phyloP scores from a whole-genome alignment of 2,113 vertebrate genomes.

The Calypte anna region DNA sequence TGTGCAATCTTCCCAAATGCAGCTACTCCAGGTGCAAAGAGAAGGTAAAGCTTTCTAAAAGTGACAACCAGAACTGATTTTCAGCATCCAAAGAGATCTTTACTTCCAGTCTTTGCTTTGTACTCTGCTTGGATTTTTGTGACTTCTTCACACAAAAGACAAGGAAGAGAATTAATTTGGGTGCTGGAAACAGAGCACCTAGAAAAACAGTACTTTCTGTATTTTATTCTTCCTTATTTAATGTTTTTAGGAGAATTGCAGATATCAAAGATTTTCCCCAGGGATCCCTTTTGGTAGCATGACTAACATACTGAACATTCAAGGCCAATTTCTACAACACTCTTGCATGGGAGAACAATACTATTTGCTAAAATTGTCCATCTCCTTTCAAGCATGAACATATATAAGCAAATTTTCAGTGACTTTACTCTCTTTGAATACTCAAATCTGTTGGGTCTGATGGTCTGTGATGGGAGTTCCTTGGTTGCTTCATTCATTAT shows the following conservation, averaged over 20 bases:
- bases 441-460: neutral
- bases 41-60: neutral
- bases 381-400: neutral
- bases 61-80: neutral
- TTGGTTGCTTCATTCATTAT: neutral
- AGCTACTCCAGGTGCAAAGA: neutral
- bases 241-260: neutral
- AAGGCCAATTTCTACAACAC: neutral
- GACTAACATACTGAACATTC: neutral
- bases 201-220: neutral
- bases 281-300: neutral
- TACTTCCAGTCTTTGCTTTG: neutral
- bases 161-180: neutral
- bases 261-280: neutral
- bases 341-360: neutral
- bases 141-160: neutral
- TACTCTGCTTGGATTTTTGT: neutral
- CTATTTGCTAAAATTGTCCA: neutral
- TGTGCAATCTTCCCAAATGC: accelerated
- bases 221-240: neutral
- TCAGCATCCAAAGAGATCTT: neutral
- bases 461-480: neutral
- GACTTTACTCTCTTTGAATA: neutral
- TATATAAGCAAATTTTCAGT: neutral
- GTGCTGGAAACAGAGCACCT: neutral